phyloP scores from a whole-genome alignment of 2,797 vertebrate genomes.

The Bradypodion pumilum region DNA sequence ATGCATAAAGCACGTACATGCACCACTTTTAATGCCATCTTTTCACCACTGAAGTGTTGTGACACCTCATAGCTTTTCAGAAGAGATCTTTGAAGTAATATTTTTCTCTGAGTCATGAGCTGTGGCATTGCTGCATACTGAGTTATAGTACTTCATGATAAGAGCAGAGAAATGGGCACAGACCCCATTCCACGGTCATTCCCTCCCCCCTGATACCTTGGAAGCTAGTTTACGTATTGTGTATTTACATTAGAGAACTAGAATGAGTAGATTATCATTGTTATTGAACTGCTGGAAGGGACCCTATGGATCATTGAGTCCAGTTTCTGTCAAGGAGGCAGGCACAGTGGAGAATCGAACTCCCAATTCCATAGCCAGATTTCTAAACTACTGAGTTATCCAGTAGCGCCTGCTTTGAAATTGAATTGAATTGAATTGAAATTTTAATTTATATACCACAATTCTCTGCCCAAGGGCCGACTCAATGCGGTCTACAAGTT shows the following conservation, averaged over 20 bases:
- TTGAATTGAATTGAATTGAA: too few species aligned
- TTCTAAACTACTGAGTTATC: too few species aligned
- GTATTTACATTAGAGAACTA: not conserved
- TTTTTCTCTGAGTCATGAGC: conserved; percentile 26
- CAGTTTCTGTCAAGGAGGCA: too few species aligned
- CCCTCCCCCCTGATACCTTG: not conserved
- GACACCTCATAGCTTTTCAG: conserved; percentile 4
- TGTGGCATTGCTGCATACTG: not conserved
- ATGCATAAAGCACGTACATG: not conserved
- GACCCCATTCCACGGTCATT: not conserved
- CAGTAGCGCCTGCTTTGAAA: too few species aligned
- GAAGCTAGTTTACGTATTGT: conserved; percentile 14
- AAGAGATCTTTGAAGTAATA: not conserved
- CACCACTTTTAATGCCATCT: conserved; percentile 18
- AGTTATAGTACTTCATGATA: not conserved
- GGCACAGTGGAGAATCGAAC: too few species aligned
- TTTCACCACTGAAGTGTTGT: conserved; percentile 30
- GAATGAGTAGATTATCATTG: too few species aligned
- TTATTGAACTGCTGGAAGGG: too few species aligned
- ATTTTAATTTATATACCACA: too few species aligned
- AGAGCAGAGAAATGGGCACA: not conserved
- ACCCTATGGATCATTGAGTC: too few species aligned
- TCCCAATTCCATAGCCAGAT: too few species aligned
- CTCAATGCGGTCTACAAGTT: too few species aligned
- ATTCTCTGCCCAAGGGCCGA: too few species aligned